Base-by-base conservation (phyloP, 2,888 invertebrate genomes). In the Drosophila anomalata region DNA sequence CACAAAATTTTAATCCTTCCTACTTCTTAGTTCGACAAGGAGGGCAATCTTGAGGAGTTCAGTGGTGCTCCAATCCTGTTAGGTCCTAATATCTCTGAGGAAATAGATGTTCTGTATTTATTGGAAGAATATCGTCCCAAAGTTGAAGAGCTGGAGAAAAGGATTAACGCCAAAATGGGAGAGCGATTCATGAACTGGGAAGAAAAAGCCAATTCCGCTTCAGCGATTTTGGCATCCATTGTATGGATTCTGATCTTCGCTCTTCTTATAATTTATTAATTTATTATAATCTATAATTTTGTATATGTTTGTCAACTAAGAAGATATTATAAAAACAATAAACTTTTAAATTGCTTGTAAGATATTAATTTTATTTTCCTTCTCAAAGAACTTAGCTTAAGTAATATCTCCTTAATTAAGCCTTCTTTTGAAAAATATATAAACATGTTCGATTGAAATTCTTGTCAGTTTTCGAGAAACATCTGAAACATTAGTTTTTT, bases 1-100 rank as follows among this genome's bases (percentile, higher is more conserved):
- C 8, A 0, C 5, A n/a, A 2, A 33, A 33, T 9, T n/a, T n/a
- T 5, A n/a, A 7, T 7, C 14, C 6, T 2, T 36, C 2, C 7
- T n/a, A 2, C 7, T 12, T 39, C 17, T 17, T 42, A 93, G 47
- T 97, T 98, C 89, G 93, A 97, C 91, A 91, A 92, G 0, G 88
- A 93, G 1, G 98, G 97, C 7, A 94, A 96, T 88, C 92, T 98
- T 3, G 90, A 92, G 0, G 90, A 91, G 3, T 95, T 94, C 86
- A 90, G 93, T 66, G 98, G 98, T 3, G 94, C 95, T 77, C 97
- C 98, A 0, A 93, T 97, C 57, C 92, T 97, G 7, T 92, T 98
- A 61, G 93, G 96, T 81, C 92, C 92, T 9, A n/a, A 36, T n/a
- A 14, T 93, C 91, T 0, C 94, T 0, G 94, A 96, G 93, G 96